These are phyloP conservation scores for Lordiphosa mommai DNA, from an alignment of 1,140 invertebrate genomes.

Conservation along the genomic window DNA sequence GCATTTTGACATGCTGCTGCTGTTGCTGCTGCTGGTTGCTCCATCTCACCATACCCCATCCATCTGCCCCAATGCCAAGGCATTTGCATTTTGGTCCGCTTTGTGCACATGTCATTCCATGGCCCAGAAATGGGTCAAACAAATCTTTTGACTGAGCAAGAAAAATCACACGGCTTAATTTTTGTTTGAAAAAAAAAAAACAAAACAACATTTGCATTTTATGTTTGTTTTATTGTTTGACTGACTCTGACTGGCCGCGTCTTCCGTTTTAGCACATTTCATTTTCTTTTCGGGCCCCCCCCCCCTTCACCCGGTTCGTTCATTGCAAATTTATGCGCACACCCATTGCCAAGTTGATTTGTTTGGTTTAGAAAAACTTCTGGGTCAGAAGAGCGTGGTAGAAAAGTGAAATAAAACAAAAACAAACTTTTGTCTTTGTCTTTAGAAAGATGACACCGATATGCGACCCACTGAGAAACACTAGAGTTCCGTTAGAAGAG, in stretches of 20 bases:
- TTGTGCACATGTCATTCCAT: conserved; percentile 70
- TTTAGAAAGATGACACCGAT: too few species aligned
- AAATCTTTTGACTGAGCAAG: conserved; percentile 57
- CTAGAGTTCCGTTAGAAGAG: too few species aligned
- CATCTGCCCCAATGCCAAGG: conserved; percentile 38
- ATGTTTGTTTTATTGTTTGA: conserved; percentile 73
- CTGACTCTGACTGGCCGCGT: conserved; percentile 7
- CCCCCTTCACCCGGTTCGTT: background rate
- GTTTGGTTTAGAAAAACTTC: conserved; percentile 50
- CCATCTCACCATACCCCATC: too few species aligned
- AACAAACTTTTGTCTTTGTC: background rate
- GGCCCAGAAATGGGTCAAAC: conserved; percentile 66
- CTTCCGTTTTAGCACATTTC: conserved; percentile 42
- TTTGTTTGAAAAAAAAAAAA: conserved; percentile 34
- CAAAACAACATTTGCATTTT: conserved; percentile 59
- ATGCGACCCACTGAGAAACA: too few species aligned
- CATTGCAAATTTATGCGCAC: conserved; percentile 52
- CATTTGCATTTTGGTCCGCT: conserved; percentile 67
- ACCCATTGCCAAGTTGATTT: conserved; percentile 45
- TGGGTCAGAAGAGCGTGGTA: conserved; percentile 50
- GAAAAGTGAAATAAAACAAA: conserved; percentile 46
- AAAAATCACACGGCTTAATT: conserved; percentile 75
- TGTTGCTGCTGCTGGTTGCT: conserved; percentile 30
- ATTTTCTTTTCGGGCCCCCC: conserved; percentile 27
- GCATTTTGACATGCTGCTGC: conserved; percentile 64